Evolutionary conservation across 2,888 invertebrate species (phyloP), one percentile per base, ranked within the genome.

Genomic region (Lasioglossum figueresi): DNA sequence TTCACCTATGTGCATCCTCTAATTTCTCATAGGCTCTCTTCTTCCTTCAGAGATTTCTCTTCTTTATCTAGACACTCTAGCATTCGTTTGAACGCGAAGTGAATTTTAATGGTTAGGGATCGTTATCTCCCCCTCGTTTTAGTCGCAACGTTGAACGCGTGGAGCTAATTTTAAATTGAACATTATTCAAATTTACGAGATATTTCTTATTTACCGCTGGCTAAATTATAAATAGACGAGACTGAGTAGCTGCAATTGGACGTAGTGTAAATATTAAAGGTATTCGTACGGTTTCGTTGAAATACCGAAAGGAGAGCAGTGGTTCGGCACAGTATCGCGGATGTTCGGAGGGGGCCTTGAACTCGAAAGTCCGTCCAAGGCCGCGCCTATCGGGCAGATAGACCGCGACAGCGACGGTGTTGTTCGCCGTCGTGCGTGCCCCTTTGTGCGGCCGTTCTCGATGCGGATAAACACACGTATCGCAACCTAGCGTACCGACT

Each of bases 291-390:
- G 12, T 59, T 27, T 27, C 27, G 14, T 34, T 31, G 34, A 16
- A 66, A 34, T 1, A 34, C 16, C 34, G 34, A 66, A 34, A 10
- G 31, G 23, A 66, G 66, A 10, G 23, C 34, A 34, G 3, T 19
- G 31, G 66, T 66, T 45, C 45, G 34, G 66, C 34, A 66, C 34
- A 1, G 23, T 34, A 37, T 73, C 74, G 34, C 66, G 59, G 40
- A 34, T 23, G 52, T 75, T 72, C 76, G 78, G 43, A 52, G 48
- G 34, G 63, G 86, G 73, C 90, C 88, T 89, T 89, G 88, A 83
- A 85, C 88, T 89, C 85, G 76, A 63, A 73, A 77, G 80, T 56
- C 31, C 73, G 68, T 31, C 74, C 82, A 85, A 89, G 85, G 88
- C 84, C 83, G 56, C 52, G 68, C 68, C 66, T 59, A 79, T 72